Percentiles rank a stretch among this genome's conserved stretches.
Evolutionary conservation across 2,113 vertebrate species (phyloP).

Genomic region (Tenrec ecaudatus): DNA sequence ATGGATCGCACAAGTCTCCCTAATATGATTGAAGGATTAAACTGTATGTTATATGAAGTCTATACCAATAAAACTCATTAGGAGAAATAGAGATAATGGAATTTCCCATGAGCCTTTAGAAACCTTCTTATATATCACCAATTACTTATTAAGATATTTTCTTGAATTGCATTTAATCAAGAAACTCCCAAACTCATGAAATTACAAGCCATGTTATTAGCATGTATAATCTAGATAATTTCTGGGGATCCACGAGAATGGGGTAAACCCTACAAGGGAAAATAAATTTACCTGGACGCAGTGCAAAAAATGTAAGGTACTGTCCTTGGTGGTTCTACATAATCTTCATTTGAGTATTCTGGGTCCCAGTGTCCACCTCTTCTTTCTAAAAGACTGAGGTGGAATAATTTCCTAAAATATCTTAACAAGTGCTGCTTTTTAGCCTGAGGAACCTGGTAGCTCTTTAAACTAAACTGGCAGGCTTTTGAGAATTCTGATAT

Average conservation of each 20-base stretch:
- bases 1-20: no score
- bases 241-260: neutral
- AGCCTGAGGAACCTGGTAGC: neutral
- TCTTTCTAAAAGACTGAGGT: neutral
- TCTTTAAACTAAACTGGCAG: constrained; percentile 33
- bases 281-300: neutral
- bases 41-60: no score
- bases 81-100: no score
- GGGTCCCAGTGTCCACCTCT: neutral
- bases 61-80: no score
- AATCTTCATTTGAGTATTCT: neutral
- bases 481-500: neutral
- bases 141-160: neutral
- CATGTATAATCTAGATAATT: neutral
- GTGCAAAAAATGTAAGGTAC: neutral
- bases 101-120: no score
- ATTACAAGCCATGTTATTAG: neutral
- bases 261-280: neutral
- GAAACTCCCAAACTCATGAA: neutral
- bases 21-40: no score
- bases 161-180: neutral
- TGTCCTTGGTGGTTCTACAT: neutral
- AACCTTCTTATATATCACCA: neutral
- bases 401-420: constrained; percentile 10
- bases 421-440: neutral